Evolutionary conservation across 2,888 invertebrate genomes (phyloP).

Genomic region (Catocala sponsa): DNA sequence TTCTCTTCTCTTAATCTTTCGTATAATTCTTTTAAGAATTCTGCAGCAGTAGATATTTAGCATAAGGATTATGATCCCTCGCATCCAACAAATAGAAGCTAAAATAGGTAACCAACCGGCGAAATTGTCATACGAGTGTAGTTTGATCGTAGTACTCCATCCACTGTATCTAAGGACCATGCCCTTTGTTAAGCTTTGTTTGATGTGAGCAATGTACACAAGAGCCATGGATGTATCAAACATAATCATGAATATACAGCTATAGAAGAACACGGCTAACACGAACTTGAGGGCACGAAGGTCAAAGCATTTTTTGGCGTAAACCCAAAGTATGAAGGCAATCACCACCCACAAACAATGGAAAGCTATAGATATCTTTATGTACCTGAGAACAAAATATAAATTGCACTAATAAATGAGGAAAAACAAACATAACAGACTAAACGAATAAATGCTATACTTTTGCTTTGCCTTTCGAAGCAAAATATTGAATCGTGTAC

Average conservation of each 20-base stretch:
- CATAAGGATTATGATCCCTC: constrained; percentile 63
- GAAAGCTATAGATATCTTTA: constrained; percentile 59
- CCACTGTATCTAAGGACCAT: constrained; percentile 77
- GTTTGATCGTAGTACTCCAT: constrained; percentile 67
- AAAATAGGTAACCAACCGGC: constrained; percentile 76
- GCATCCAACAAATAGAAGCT: constrained; percentile 69
- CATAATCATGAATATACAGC: constrained; percentile 52
- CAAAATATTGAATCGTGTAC: no score
- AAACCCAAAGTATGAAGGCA: constrained; percentile 54
- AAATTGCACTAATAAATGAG: neutral
- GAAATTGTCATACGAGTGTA: constrained; percentile 63
- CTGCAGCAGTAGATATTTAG: constrained; percentile 69
- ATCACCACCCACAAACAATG: constrained; percentile 67
- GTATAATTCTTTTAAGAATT: constrained; percentile 47
- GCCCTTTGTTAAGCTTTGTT: constrained; percentile 72
- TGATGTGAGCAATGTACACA: constrained; percentile 74
- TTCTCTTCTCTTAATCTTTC: constrained; percentile 59
- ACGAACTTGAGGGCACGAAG: constrained; percentile 49
- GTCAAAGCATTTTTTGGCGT: constrained; percentile 38
- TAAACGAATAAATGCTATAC: no score
- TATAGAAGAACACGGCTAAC: constrained; percentile 58
- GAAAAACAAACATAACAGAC: neutral
- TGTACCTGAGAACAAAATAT: constrained; percentile 61
- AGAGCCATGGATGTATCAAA: constrained; percentile 78
- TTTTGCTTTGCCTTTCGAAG: no score